These are phyloP conservation scores for Cerastis leucographa DNA, from an alignment of 2,888 invertebrate species.

Conservation along the genomic window DNA sequence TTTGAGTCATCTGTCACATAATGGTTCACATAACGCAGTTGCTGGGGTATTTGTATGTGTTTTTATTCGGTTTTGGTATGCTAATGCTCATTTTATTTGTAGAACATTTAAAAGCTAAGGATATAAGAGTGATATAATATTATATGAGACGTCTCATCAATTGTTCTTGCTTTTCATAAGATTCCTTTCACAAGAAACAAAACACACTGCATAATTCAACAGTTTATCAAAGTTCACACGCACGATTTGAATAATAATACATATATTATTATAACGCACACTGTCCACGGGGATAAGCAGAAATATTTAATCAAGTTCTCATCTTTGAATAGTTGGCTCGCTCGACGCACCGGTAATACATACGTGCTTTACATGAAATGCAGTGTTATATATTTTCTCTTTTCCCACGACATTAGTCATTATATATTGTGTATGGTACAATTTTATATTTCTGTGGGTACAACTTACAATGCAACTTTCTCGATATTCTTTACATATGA, in stretches of 20 bases:
- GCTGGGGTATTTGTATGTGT: too few relatives aligned
- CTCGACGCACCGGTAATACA: conserved; percentile 52
- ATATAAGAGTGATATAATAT: too few relatives aligned
- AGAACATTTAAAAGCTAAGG: too few relatives aligned
- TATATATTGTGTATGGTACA: conserved; percentile 14
- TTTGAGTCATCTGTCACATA: too few relatives aligned
- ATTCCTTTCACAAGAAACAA: conserved; percentile 24
- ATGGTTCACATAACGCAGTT: too few relatives aligned
- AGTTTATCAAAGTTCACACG: conserved; percentile 49
- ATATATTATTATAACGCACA: conserved; percentile 26
- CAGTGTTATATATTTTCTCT: conserved; percentile 57
- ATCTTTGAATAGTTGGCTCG: conserved; percentile 44
- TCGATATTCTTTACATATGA: conserved; percentile 29
- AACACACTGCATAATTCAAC: conserved; percentile 42
- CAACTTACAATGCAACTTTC: conserved; percentile 34
- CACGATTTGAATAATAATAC: conserved; percentile 52
- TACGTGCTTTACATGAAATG: conserved; percentile 60
- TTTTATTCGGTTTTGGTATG: too few relatives aligned
- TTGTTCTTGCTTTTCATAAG: background rate
- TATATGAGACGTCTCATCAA: background rate
- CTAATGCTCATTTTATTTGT: too few relatives aligned
- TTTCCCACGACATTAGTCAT: conserved; percentile 53
- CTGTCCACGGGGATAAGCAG: conserved; percentile 36
- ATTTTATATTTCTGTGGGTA: background rate
- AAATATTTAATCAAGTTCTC: conserved; percentile 51